Evolutionary conservation across 2,888 invertebrate genomes (phyloP).

Genomic region (Agrochola lota): DNA sequence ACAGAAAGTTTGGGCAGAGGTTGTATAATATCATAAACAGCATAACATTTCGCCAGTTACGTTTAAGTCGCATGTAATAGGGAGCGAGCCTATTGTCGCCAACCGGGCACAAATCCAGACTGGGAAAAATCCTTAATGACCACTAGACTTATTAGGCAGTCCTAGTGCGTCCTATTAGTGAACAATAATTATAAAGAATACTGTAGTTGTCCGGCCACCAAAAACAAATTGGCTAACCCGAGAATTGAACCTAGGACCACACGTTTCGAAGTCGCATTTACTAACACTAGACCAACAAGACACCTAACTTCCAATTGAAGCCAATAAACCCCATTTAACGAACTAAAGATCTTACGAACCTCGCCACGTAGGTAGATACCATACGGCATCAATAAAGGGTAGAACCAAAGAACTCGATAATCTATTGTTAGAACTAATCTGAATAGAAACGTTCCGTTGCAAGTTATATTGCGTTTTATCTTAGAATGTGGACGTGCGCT

Average conservation of each 20-base stretch:
- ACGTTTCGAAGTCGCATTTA: neutral
- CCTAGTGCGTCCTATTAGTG: too few species aligned
- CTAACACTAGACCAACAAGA: neutral
- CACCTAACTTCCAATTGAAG: neutral
- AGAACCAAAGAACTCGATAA: constrained; percentile 39
- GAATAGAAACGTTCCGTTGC: constrained; percentile 56
- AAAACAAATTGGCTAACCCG: neutral
- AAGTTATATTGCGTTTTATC: constrained; percentile 65
- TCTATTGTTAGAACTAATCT: constrained; percentile 62
- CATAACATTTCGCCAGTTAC: neutral
- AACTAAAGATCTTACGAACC: constrained; percentile 14
- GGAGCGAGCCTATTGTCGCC: neutral
- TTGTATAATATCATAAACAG: neutral
- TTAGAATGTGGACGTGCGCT: constrained; percentile 48
- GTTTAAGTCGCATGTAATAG: neutral
- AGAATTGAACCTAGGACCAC: neutral
- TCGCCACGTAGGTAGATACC: constrained; percentile 39
- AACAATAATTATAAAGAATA: neutral
- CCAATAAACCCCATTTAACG: constrained; percentile 26
- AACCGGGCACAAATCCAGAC: neutral
- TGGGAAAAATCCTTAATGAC: too few species aligned
- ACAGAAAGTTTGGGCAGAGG: too few species aligned
- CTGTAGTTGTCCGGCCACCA: neutral
- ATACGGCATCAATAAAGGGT: constrained; percentile 28
- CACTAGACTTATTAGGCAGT: neutral